Conservation (phyloP, 1,140 invertebrate genomes). For the Homarus americanus region DNA sequence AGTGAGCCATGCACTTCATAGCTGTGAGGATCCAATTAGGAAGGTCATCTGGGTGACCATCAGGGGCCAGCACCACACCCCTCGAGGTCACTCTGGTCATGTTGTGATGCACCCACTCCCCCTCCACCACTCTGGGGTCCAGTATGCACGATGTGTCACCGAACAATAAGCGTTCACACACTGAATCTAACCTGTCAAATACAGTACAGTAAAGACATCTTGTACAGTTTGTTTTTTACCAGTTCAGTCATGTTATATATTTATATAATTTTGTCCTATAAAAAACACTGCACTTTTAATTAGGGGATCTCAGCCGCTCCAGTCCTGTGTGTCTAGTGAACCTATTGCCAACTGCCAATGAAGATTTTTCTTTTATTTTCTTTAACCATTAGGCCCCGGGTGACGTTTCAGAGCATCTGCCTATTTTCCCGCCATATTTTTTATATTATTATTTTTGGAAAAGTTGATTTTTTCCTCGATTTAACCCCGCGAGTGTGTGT, state of each 20-base stretch:
- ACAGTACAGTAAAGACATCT: background rate
- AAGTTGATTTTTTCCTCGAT: no score
- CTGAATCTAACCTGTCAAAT: slow-evolving; percentile 32
- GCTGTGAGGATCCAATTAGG: slow-evolving; percentile 81
- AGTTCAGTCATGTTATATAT: background rate
- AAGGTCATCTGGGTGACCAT: slow-evolving; percentile 77
- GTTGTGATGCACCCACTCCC: slow-evolving; percentile 78
- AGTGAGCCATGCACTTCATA: slow-evolving; percentile 81
- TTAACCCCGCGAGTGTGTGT: no score
- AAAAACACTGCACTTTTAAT: no score
- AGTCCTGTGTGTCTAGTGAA: no score
- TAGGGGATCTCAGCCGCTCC: no score
- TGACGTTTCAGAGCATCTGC: no score
- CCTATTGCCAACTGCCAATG: no score
- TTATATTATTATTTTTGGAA: no score
- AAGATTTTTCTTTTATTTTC: no score
- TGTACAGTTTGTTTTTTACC: background rate
- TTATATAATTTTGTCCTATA: background rate
- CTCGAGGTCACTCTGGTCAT: slow-evolving; percentile 78
- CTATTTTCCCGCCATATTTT: no score
- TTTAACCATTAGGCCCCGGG: no score
- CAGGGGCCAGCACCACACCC: slow-evolving; percentile 62
- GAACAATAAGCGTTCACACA: slow-evolving; percentile 53
- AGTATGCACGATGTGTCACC: slow-evolving; percentile 19
- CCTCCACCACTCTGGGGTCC: slow-evolving; percentile 41